Percentiles rank a stretch among this genome's conserved stretches.
phyloP scores from a whole-genome alignment of 2,888 invertebrate species.

The Pseudeuparius sepicola region DNA sequence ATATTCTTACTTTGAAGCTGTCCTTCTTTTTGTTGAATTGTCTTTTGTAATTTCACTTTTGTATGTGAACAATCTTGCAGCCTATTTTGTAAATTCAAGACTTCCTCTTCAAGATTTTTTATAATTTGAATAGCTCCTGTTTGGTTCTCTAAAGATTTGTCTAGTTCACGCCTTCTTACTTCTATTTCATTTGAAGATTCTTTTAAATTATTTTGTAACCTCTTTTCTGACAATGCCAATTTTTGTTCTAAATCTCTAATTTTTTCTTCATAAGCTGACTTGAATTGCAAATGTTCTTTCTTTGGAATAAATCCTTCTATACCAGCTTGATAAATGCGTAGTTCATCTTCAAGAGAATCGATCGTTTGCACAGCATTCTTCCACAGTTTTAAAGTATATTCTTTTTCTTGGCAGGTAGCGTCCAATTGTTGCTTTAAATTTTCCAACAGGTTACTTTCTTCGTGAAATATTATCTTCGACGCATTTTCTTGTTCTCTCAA shows the following conservation, averaged over 20 bases:
- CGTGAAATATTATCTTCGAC: constrained; percentile 11
- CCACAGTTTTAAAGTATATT: constrained; percentile 54
- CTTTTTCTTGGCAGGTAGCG: constrained; percentile 46
- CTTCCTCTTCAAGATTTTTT: constrained; percentile 41
- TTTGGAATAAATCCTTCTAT: constrained; percentile 31
- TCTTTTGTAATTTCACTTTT: constrained; percentile 37
- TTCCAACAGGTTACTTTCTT: constrained; percentile 23
- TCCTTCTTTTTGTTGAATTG: constrained; percentile 36
- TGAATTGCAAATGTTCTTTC: constrained; percentile 35
- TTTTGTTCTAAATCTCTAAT: constrained; percentile 44
- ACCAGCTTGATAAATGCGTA: constrained; percentile 43
- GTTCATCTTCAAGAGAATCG: constrained; percentile 55
- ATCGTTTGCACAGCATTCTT: constrained; percentile 57
- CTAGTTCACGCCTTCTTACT: constrained; percentile 38
- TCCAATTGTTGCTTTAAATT: constrained; percentile 29
- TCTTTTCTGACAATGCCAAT: constrained; percentile 18
- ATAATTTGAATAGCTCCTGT: constrained; percentile 42
- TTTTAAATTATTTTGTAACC: constrained; percentile 21
- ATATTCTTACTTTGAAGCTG: constrained; percentile 27
- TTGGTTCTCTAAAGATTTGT: constrained; percentile 38
- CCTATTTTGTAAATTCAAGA: constrained; percentile 40
- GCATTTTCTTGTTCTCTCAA: constrained; percentile 7
- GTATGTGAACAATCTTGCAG: constrained; percentile 27
- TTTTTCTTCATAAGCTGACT: constrained; percentile 43
- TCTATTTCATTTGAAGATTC: constrained; percentile 38